These are phyloP conservation scores for Platorchestia sp. DNA, from an alignment of 1,140 invertebrate genomes.

Conservation along the genomic window DNA sequence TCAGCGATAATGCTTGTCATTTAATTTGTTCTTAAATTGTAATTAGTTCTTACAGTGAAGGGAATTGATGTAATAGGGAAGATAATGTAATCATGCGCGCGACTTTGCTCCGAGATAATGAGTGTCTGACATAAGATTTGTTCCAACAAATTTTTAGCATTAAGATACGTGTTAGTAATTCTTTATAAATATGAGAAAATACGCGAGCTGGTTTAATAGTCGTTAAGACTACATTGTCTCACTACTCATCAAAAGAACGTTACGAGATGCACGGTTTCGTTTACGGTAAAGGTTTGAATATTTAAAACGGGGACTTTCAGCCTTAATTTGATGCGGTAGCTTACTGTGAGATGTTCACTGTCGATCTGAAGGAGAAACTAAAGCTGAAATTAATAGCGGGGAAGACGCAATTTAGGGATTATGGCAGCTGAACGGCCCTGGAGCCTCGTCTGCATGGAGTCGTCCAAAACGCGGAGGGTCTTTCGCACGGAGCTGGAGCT, in stretches of 20 bases:
- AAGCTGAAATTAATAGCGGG: constrained; percentile 34
- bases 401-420: constrained; percentile 17
- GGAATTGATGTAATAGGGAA: background rate
- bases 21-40: background rate
- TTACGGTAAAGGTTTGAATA: background rate
- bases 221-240: background rate
- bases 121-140: background rate
- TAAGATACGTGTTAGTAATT: background rate
- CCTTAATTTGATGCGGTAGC: background rate
- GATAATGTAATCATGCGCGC: too few relatives aligned
- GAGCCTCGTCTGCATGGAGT: constrained; percentile 39
- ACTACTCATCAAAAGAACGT: background rate
- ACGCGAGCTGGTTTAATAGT: background rate
- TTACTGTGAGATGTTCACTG: constrained; percentile 48
- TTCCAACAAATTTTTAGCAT: background rate
- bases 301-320: background rate
- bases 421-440: constrained; percentile 31
- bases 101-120: background rate
- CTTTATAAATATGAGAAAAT: background rate
- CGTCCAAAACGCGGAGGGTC: constrained; percentile 47
- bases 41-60: background rate
- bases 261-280: background rate
- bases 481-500: background rate
- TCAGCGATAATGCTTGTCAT: background rate
- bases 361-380: background rate